Evolutionary conservation across 2,888 invertebrate species (phyloP).

Genomic region (Lathronympha strigana): DNA sequence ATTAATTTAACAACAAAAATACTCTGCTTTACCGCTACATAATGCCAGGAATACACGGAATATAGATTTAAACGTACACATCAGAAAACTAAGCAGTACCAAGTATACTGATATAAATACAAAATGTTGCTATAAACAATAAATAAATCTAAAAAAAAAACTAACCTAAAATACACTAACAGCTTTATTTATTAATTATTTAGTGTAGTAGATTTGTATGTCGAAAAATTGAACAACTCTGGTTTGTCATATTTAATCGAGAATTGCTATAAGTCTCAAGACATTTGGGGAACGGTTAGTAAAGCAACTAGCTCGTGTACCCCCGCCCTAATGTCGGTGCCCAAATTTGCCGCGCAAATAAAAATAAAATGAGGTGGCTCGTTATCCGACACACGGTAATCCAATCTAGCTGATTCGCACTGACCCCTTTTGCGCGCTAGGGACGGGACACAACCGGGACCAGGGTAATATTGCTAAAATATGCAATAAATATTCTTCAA

Average conservation of each 20-base stretch:
- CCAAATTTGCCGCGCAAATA: constrained; percentile 53
- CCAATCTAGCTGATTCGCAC: constrained; percentile 61
- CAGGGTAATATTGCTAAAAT: constrained; percentile 6
- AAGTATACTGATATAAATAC: too few species aligned
- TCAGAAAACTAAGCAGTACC: too few species aligned
- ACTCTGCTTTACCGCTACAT: not conserved
- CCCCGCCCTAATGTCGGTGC: constrained; percentile 46
- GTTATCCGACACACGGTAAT: constrained; percentile 62
- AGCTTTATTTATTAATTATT: too few species aligned
- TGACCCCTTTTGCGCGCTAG: constrained; percentile 49
- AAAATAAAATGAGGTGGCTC: constrained; percentile 58
- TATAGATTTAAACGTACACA: too few species aligned
- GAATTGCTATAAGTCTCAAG: too few species aligned
- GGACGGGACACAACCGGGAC: not conserved
- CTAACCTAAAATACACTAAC: too few species aligned
- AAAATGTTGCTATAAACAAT: too few species aligned
- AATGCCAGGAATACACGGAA: not conserved
- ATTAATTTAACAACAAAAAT: constrained; percentile 35
- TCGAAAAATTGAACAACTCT: too few species aligned
- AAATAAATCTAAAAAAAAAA: too few species aligned
- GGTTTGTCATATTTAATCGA: too few species aligned
- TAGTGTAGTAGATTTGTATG: too few species aligned
- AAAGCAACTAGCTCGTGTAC: not conserved
- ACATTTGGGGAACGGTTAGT: too few species aligned
- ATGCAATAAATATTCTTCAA: not conserved